Conservation (phyloP, 2,888 invertebrate species). For the Creontiades dilutus region DNA sequence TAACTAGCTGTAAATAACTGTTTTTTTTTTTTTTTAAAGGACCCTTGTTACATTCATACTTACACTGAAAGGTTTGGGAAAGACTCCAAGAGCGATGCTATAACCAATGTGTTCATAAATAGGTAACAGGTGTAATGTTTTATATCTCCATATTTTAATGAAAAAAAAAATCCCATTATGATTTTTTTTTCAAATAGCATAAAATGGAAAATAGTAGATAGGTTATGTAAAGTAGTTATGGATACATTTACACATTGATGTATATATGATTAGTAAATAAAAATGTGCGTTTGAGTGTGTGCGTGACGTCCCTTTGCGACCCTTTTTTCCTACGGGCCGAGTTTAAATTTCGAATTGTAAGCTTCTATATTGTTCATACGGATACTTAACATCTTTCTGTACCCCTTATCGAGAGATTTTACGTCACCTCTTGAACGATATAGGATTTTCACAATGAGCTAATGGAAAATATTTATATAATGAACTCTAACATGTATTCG, state of each 20-base stretch:
- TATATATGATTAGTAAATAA: conserved; percentile 66
- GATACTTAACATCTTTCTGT: conserved; percentile 14
- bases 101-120: conserved; percentile 73
- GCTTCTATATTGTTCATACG: conserved; percentile 72
- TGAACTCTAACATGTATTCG: conserved; percentile 28
- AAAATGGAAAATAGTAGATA: conserved; percentile 55
- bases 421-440: conserved; percentile 45
- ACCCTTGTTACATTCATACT: conserved; percentile 48
- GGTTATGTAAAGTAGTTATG: conserved; percentile 37
- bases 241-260: conserved; percentile 49
- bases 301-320: conserved; percentile 42
- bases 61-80: conserved; percentile 53
- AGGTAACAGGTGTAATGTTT: conserved; percentile 71
- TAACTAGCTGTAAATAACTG: conserved; percentile 41
- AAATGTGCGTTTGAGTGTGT: conserved; percentile 57
- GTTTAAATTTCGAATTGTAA: conserved; percentile 69
- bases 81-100: conserved; percentile 68
- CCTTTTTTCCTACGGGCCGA: conserved; percentile 45
- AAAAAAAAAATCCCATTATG: conserved; percentile 28
- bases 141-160: conserved; percentile 61
- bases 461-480: conserved; percentile 49
- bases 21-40: conserved; percentile 29
- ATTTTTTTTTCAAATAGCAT: conserved; percentile 38
- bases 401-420: background rate
- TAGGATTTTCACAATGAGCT: conserved; percentile 66